Base-by-base conservation (phyloP, 2,797 vertebrate species). In the Amblyraja radiata region DNA sequence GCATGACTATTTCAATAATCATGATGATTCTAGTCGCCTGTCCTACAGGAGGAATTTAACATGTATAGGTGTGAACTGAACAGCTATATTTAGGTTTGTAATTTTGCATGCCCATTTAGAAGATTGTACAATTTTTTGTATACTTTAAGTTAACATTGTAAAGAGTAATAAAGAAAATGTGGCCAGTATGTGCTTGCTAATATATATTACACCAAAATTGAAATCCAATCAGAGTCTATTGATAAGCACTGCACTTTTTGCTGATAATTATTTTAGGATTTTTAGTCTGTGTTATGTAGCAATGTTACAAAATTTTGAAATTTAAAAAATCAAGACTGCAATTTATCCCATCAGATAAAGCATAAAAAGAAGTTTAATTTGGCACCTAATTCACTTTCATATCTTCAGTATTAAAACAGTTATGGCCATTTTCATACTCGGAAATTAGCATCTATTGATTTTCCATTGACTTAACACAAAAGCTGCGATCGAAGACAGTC, bases 241-340 rank as follows among this genome's bases (percentile, higher is more conserved):
- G 46, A 54, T 58, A 61, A 84, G 23, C 11, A 61, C 10, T 61
- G 4, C 54, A 61, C 32, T 14, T 14, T 78, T 78, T 78, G 32
- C 77, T 78, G 77, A 16, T 78, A 32, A 10, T 58, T 84, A 84
- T 84, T 84, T 84, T 61, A n/a, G 46, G 36, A 84, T 84, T 84
- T 84, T 61, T 9, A 84, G 61, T 61, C 9, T 46, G 18, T 78
- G 77, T 78, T n/a, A 28, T 84, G 81, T 32, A 32, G 32, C 32
- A 32, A 32, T 32, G 32, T 32, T n/a, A n/a, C n/a, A n/a, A n/a
- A n/a, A n/a, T n/a, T n/a, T 32, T 32, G 32, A 32, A 32, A 32
- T 32, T 32, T 32, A 32, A 32, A 32, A 32, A 32, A 32, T 32
- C 32, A 32, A 32, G 32, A 32, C 32, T 32, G 32, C 32, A 32